phyloP scores from a whole-genome alignment of 2,888 invertebrate genomes.

The Magallana nippona region DNA sequence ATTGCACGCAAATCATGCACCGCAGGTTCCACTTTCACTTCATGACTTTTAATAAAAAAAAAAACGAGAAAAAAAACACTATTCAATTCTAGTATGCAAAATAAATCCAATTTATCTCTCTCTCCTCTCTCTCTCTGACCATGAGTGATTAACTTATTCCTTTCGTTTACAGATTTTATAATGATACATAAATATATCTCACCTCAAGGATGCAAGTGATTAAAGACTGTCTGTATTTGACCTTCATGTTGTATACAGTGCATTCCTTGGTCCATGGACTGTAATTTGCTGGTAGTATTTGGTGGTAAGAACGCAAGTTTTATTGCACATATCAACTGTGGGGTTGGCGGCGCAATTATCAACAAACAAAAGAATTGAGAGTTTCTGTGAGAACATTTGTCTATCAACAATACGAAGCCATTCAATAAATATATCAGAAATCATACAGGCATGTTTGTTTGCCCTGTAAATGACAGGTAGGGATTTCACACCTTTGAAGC shows the following conservation, averaged over 20 bases:
- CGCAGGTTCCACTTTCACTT: not conserved
- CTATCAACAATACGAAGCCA: not conserved
- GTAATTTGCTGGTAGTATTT: constrained; percentile 1
- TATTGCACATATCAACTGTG: not conserved
- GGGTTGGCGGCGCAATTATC: constrained; percentile 19
- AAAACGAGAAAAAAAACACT: not conserved
- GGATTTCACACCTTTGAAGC: constrained; percentile 24
- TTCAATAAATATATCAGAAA: not conserved
- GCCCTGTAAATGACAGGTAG: constrained; percentile 7
- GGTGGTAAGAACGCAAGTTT: constrained; percentile 20
- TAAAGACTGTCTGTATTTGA: constrained; percentile 11
- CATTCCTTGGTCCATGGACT: constrained; percentile 25
- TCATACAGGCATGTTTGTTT: constrained; percentile 14
- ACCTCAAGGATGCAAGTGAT: constrained; percentile 13
- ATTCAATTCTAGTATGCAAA: not conserved
- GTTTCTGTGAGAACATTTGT: not conserved
- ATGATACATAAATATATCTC: not conserved
- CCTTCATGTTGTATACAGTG: constrained; percentile 20
- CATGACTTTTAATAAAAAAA: not conserved
- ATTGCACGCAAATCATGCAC: not conserved
- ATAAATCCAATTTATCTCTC: no score
- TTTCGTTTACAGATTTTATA: no score
- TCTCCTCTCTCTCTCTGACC: no score
- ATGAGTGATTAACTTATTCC: no score
- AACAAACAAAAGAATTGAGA: constrained; percentile 6